A percentile compares a stretch with the other conserved stretches of the same genome.
Conservation (phyloP, 2,888 invertebrate species). For the Hemaris fuciformis region DNA sequence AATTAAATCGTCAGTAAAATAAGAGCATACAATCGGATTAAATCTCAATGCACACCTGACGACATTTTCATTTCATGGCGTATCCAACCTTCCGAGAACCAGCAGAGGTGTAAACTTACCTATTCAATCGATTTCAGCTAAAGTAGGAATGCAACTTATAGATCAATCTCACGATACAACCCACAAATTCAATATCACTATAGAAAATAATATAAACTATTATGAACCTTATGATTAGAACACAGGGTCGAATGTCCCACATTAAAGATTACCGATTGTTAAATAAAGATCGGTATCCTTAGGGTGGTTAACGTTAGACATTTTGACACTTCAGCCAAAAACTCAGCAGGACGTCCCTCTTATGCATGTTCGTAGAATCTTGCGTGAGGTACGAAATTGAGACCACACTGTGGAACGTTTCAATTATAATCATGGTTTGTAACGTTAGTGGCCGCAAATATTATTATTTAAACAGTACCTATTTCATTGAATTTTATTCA, state of each 20-base stretch:
- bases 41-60: conserved; percentile 60
- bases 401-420: conserved; percentile 61
- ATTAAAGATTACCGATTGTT: conserved; percentile 22
- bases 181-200: conserved; percentile 24
- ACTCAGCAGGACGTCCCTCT: conserved; percentile 69
- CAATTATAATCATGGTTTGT: conserved; percentile 46
- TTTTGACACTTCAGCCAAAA: conserved; percentile 79
- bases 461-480: neutral
- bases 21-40: conserved; percentile 46
- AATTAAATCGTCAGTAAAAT: conserved; percentile 36
- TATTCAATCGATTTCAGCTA: conserved; percentile 52
- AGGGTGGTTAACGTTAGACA: conserved; percentile 68
- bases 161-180: conserved; percentile 61
- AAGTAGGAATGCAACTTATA: conserved; percentile 51
- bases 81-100: conserved; percentile 58
- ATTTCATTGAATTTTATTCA: neutral
- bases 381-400: conserved; percentile 67
- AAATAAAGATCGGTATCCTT: conserved; percentile 22
- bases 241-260: neutral
- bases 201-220: neutral
- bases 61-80: conserved; percentile 62
- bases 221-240: neutral
- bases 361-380: conserved; percentile 71
- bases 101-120: conserved; percentile 60
- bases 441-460: neutral